phyloP scores from a whole-genome alignment of 1,140 invertebrate species.

The Ceratosolen fusciceps region DNA sequence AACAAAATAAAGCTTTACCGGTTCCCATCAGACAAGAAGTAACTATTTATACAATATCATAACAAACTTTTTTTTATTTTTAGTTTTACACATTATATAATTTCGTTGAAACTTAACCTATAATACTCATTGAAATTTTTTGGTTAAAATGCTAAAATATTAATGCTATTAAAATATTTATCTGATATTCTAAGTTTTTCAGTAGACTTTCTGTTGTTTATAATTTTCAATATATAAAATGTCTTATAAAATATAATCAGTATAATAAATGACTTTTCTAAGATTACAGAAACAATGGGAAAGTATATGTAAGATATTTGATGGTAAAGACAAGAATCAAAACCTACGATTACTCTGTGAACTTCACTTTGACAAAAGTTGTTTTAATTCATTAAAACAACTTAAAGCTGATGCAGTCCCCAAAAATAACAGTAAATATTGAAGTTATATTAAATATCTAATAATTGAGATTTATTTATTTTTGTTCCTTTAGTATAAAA shows the following conservation, averaged over 20 bases:
- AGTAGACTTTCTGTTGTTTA: not conserved
- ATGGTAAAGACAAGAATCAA: not conserved
- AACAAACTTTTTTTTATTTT: not conserved
- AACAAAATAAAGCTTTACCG: conserved; percentile 49
- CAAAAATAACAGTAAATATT: conserved; percentile 48
- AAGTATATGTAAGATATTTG: conserved; percentile 44
- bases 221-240: not conserved
- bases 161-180: too few relatives aligned
- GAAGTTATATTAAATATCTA: conserved; percentile 1
- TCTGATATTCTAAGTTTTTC: not conserved
- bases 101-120: not conserved
- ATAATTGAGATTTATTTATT: too few relatives aligned
- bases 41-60: conserved; percentile 24
- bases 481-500: too few relatives aligned
- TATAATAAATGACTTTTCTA: conserved; percentile 29
- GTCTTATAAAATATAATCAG: not conserved
- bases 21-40: conserved; percentile 53
- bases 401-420: conserved; percentile 51
- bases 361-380: conserved; percentile 52
- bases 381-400: conserved; percentile 39
- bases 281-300: conserved; percentile 50
- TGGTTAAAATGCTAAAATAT: not conserved
- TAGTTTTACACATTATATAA: not conserved
- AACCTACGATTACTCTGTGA: conserved; percentile 49
- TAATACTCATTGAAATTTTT: not conserved